phyloP scores from a whole-genome alignment of 2,113 vertebrate species.

The Pelmatolapia mariae region DNA sequence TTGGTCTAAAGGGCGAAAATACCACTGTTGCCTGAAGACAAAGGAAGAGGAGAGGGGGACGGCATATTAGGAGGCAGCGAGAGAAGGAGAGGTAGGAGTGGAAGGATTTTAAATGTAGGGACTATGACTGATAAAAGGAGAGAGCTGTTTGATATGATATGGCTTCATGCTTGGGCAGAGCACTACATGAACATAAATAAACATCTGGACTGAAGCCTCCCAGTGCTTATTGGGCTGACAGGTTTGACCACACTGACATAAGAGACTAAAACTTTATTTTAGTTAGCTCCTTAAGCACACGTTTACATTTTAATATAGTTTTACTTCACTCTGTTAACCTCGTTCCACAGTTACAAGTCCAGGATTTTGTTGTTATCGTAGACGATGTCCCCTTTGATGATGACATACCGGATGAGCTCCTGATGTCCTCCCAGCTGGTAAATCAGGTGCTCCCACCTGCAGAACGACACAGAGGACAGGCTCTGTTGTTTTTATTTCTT shows the following conservation, averaged over 20 bases:
- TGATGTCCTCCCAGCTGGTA: slow-evolving; percentile 95
- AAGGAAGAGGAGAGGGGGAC: not conserved
- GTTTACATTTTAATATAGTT: not conserved
- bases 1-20: not conserved
- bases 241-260: not conserved
- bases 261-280: not conserved
- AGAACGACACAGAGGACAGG: not conserved
- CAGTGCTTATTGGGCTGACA: not conserved
- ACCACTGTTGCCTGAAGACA: not conserved
- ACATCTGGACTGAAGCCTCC: not conserved
- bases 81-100: not conserved
- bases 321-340: not conserved
- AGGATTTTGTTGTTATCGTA: slow-evolving; percentile 75
- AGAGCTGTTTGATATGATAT: not conserved
- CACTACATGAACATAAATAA: not conserved
- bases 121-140: not conserved
- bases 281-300: not conserved
- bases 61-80: not conserved
- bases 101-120: not conserved
- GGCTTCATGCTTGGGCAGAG: not conserved
- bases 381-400: slow-evolving; percentile 83
- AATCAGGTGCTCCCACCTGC: slow-evolving; percentile 95
- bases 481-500: not conserved
- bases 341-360: slow-evolving; percentile 29
- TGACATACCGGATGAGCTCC: slow-evolving; percentile 84